Conservation (phyloP, 2,797 vertebrate genomes). For the Pseudochirops cupreus region DNA sequence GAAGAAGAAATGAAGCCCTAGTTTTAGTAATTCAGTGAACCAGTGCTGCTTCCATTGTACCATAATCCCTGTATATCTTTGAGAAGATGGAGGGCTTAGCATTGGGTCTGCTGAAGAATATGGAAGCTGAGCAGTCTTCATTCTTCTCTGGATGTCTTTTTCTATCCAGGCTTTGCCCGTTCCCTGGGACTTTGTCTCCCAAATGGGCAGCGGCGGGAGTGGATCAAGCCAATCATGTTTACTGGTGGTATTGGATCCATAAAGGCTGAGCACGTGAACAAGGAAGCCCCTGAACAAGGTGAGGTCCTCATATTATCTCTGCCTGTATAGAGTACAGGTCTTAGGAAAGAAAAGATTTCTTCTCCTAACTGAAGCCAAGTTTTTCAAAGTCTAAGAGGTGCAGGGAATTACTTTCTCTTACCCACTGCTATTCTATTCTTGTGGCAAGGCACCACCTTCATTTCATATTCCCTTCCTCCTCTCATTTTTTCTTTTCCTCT, state of each 20-base stretch:
- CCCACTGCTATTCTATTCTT: not conserved
- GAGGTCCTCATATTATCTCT: conserved; percentile 1
- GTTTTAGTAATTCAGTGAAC: not conserved
- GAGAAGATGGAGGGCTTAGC: not conserved
- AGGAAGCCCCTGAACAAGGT: conserved; percentile 89
- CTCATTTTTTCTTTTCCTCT: no score
- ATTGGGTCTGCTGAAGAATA: not conserved
- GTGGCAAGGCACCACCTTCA: not conserved
- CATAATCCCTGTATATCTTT: not conserved
- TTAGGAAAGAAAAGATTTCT: not conserved
- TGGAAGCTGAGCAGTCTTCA: not conserved
- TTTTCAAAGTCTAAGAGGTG: not conserved
- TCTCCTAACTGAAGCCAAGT: no score
- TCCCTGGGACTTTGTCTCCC: conserved; percentile 92
- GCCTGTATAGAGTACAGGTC: no score
- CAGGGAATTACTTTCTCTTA: not conserved
- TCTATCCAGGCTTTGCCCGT: conserved; percentile 91
- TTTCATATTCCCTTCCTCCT: not conserved
- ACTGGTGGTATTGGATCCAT: conserved; percentile 94
- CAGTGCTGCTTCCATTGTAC: no score
- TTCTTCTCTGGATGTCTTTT: not conserved
- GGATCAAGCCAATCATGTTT: conserved; percentile 98
- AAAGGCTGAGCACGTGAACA: conserved; percentile 89
- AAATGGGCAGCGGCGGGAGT: conserved; percentile 91
- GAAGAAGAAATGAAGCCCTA: not conserved